Percentiles rank a stretch among this genome's conserved stretches.
Evolutionary conservation across 2,797 vertebrate genomes (phyloP).

Genomic region (Todus mexicanus): DNA sequence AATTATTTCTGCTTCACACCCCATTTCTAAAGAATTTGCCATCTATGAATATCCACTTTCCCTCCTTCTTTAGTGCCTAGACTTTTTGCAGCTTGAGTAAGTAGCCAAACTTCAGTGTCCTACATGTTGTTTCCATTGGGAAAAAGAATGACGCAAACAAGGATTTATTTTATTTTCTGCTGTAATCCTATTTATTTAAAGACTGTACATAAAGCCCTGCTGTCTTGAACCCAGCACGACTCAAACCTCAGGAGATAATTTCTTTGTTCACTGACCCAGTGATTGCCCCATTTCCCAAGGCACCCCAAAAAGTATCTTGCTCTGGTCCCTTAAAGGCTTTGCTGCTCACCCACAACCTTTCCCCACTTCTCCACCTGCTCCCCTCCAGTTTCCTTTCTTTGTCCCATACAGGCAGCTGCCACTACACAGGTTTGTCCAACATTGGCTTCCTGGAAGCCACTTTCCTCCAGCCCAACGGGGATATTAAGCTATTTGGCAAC

Average conservation of each 20-base stretch:
- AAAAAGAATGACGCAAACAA: background rate
- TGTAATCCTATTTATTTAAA: background rate
- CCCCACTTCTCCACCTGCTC: background rate
- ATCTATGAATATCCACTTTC: background rate
- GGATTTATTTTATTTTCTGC: background rate
- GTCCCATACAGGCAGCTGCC: background rate
- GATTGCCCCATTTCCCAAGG: background rate
- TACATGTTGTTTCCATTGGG: background rate
- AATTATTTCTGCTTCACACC: conserved; percentile 32
- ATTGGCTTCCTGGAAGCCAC: background rate
- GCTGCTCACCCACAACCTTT: fast-evolving
- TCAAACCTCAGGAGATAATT: background rate
- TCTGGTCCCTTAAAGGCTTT: background rate
- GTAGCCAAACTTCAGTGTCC: background rate
- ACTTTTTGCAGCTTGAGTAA: background rate
- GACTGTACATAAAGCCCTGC: background rate
- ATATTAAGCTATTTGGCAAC: background rate
- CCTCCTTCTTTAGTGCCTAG: background rate
- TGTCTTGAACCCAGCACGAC: background rate
- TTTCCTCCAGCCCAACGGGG: background rate
- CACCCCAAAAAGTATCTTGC: background rate
- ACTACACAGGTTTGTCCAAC: background rate
- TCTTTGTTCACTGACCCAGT: background rate
- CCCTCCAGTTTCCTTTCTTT: background rate
- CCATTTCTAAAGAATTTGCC: background rate